These are phyloP conservation scores for Eucera pruinosa DNA, from an alignment of 2,888 invertebrate genomes.

Conservation along the genomic window DNA sequence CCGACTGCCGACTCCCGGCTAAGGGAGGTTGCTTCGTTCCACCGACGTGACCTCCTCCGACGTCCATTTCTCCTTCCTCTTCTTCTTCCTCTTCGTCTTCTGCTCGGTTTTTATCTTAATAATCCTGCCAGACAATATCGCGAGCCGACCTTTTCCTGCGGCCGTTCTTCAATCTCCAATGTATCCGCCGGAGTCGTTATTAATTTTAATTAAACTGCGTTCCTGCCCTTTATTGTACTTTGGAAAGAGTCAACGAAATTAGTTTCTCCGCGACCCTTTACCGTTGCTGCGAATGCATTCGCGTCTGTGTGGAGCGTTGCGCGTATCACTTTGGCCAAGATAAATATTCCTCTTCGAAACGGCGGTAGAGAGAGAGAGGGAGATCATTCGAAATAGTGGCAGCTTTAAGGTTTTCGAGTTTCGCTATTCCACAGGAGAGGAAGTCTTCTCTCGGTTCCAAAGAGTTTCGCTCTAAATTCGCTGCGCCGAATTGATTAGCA, in stretches of 20 bases:
- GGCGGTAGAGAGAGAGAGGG: slow-evolving; percentile 16
- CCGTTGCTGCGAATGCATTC: no score
- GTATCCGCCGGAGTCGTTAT: slow-evolving; percentile 35
- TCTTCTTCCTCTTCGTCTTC: no score
- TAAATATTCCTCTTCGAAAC: slow-evolving; percentile 42
- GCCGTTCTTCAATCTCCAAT: slow-evolving; percentile 36
- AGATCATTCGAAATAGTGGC: slow-evolving; percentile 10
- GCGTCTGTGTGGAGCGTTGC: no score
- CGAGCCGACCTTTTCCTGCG: not conserved
- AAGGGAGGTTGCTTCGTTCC: slow-evolving; percentile 15
- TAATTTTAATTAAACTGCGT: slow-evolving; percentile 50
- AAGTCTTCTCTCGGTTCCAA: no score
- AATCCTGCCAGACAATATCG: slow-evolving; percentile 62
- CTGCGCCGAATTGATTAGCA: slow-evolving; percentile 16
- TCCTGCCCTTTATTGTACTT: slow-evolving; percentile 44
- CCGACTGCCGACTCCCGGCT: not conserved
- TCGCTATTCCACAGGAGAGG: slow-evolving; percentile 18
- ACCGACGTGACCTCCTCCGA: slow-evolving; percentile 26
- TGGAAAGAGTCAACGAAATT: slow-evolving; percentile 37
- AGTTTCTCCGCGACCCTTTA: slow-evolving; percentile 26
- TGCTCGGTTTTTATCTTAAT: slow-evolving; percentile 60
- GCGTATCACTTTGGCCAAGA: not conserved
- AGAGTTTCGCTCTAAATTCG: slow-evolving; percentile 14
- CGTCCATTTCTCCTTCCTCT: slow-evolving; percentile 8
- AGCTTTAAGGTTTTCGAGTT: slow-evolving; percentile 27